Conservation (phyloP, 2,113 vertebrate genomes). For the Sitta europaea region DNA sequence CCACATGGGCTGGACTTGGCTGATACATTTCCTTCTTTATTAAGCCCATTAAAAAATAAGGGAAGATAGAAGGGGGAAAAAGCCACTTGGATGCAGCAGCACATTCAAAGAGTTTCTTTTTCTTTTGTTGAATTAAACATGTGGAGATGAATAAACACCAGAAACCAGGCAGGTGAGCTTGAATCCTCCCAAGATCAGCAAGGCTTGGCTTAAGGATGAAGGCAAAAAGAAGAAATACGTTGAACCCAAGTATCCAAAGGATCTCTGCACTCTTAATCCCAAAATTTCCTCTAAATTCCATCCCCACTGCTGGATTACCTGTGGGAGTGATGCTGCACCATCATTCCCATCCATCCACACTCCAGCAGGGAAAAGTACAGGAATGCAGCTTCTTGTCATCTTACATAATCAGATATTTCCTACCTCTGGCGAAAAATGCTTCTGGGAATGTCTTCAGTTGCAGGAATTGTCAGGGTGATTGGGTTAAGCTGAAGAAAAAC, state of each 20-base stretch:
- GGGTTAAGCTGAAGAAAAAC: slow-evolving; percentile 54
- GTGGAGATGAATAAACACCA: background rate
- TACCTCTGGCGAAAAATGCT: background rate
- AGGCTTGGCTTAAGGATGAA: background rate
- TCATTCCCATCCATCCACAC: background rate
- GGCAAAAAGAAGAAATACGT: background rate
- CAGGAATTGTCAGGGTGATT: slow-evolving; percentile 28
- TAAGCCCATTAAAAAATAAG: slow-evolving; percentile 50
- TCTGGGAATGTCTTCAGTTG: slow-evolving; percentile 17
- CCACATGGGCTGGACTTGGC: slow-evolving; percentile 41
- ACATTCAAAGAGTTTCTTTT: background rate
- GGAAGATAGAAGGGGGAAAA: background rate
- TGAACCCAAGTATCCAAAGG: background rate
- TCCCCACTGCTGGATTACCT: background rate
- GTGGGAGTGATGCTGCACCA: background rate
- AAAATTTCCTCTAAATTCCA: background rate
- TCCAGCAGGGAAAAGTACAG: background rate
- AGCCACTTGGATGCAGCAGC: background rate
- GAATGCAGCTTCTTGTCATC: background rate
- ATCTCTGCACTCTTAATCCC: background rate
- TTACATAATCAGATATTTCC: background rate
- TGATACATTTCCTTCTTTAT: slow-evolving; percentile 41
- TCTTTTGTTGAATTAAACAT: background rate
- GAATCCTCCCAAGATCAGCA: background rate
- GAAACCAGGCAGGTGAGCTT: background rate